Evolutionary conservation across 2,888 invertebrate species (phyloP), one percentile per base, ranked within the genome.

Genomic region (Lomographa bimaculata): DNA sequence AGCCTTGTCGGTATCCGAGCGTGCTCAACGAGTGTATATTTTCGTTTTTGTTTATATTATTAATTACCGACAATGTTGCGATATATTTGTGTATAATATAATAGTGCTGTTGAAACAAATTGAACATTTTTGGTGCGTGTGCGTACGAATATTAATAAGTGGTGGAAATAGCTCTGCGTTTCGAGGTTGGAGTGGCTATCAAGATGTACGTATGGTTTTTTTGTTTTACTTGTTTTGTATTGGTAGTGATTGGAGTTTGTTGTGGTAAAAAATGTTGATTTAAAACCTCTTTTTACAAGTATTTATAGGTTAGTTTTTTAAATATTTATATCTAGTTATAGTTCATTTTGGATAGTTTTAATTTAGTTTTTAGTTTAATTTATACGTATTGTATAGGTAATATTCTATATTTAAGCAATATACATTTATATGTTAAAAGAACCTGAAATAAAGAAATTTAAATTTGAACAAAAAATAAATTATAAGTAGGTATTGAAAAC

Each of bases 51-150:
- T 71, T 67, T 71, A 72, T 77, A 68, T 74, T 78, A 70, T 78
- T 52, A 51, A 37, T 50, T 54, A 60, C 59, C 47, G 55, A 79
- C 77, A 70, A 59, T 73, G 79, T 84, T 70, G 70, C 70, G 57
- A 67, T 71, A 64, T 77, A 72, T 77, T 76, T 72, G 64, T 75
- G 63, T 69, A 64, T 58, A 51, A 59, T 53, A 64, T 51, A n/a
- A n/a, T n/a, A n/a, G 57, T 59, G 57, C 63, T 58, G 64, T 55
- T 53, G 50, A 50, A 50, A 48, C 60, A 62, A 50, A 53, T 53
- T 46, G 34, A 54, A 55, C 57, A 58, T 50, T 56, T 50, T 54
- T 54, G 42, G 46, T 36, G 52, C 55, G 58, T 58, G 52, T 50
- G 24, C 46, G 59, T 58, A 56, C 38, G 24, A 32, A 40, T 51